phyloP scores from a whole-genome alignment of 2,888 invertebrate genomes.

The Ormia ochracea region DNA sequence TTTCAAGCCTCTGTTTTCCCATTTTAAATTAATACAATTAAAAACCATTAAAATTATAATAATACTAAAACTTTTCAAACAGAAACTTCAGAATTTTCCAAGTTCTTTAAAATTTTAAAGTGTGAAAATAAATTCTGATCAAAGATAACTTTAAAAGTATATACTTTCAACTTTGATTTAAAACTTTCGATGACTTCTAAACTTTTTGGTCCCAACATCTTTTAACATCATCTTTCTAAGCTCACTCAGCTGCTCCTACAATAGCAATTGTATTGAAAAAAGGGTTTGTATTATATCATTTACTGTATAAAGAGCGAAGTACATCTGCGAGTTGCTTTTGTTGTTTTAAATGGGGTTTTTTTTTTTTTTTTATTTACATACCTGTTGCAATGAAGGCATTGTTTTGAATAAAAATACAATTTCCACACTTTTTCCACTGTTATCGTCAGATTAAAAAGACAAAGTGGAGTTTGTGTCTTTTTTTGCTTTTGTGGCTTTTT shows the following conservation, averaged over 20 bases:
- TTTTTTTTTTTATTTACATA: constrained; percentile 74
- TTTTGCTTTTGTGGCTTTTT: constrained; percentile 48
- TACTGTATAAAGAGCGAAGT: neutral
- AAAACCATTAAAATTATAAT: no score
- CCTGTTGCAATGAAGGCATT: constrained; percentile 77
- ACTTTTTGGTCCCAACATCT: neutral
- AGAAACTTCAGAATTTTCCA: no score
- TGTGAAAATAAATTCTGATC: no score
- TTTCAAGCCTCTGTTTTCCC: no score
- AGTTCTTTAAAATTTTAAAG: no score
- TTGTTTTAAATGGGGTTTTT: constrained; percentile 6
- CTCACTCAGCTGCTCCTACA: neutral
- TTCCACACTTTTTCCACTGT: constrained; percentile 70
- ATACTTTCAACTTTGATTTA: no score
- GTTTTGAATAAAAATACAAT: constrained; percentile 76
- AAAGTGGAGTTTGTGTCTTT: constrained; percentile 44
- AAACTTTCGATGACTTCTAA: no score
- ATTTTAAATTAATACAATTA: no score
- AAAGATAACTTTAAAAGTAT: no score
- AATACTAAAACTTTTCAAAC: no score
- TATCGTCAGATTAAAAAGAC: constrained; percentile 52
- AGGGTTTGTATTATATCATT: neutral
- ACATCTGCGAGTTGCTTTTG: constrained; percentile 15
- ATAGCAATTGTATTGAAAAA: constrained; percentile 21
- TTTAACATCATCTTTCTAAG: neutral